A percentile compares a stretch with the other conserved stretches of the same genome.
phyloP scores from a whole-genome alignment of 2,797 vertebrate species.

The Sylvilagus floridanus region DNA sequence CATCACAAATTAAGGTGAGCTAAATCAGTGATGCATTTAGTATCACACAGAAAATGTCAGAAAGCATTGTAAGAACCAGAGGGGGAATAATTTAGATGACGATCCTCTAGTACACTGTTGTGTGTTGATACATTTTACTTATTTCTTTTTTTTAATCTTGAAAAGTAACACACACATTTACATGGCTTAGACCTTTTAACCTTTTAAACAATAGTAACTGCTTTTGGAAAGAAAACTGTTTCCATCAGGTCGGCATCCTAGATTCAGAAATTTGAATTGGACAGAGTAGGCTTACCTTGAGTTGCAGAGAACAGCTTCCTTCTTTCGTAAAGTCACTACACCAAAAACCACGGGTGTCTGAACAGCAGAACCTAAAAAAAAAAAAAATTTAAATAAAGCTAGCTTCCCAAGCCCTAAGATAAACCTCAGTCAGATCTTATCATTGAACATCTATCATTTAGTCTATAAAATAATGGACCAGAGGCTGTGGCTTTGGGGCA shows the following conservation, averaged over 20 bases:
- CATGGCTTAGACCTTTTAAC: neutral
- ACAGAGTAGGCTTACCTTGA: neutral
- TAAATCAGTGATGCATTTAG: conserved; percentile 1
- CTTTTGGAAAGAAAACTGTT: conserved; percentile 37
- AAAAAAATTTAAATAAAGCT: neutral
- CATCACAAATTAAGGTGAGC: neutral
- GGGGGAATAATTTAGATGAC: neutral
- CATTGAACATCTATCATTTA: neutral
- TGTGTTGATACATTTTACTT: conserved; percentile 16
- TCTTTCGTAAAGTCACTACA: neutral
- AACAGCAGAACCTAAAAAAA: neutral
- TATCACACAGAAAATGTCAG: neutral
- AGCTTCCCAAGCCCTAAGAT: neutral
- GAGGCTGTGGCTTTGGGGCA: neutral
- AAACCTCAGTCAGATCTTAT: neutral
- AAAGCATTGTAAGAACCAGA: conserved; percentile 8
- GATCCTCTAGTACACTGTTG: neutral
- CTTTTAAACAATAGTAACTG: neutral
- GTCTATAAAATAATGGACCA: neutral
- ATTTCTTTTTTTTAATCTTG: conserved; percentile 45
- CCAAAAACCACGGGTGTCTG: neutral
- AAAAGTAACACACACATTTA: conserved; percentile 43
- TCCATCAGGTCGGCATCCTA: neutral
- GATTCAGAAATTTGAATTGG: conserved; percentile 12
- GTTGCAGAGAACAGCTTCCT: neutral